These are phyloP conservation scores for Ecdyonurus torrentis DNA, from an alignment of 2,888 invertebrate species.

Conservation along the genomic window DNA sequence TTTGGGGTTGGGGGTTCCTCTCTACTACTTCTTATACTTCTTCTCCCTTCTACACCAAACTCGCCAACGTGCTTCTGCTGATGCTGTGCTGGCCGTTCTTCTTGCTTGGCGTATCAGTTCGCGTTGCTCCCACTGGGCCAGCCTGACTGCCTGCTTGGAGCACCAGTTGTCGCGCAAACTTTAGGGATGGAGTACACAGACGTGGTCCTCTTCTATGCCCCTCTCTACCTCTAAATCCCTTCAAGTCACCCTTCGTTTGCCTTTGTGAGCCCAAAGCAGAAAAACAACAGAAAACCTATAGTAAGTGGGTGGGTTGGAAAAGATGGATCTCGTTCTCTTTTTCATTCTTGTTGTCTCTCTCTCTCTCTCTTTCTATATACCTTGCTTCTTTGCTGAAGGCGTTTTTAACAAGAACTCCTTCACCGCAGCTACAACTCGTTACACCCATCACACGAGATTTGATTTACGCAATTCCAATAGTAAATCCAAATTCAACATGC, in stretches of 20 bases:
- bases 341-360: not conserved
- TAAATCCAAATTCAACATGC: not conserved
- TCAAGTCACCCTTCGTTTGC: not conserved
- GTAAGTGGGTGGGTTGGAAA: not conserved
- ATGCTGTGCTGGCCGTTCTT: too few relatives aligned
- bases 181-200: not conserved
- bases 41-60: not conserved
- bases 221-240: not conserved
- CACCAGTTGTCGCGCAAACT: not conserved
- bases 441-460: not conserved
- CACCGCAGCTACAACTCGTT: not conserved
- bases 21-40: not conserved
- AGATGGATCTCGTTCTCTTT: not conserved
- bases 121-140: not conserved
- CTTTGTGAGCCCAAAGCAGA: not conserved
- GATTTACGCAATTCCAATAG: not conserved
- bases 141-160: not conserved
- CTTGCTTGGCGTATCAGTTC: not conserved
- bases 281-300: not conserved
- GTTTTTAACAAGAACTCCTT: not conserved
- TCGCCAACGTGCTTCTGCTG: too few relatives aligned
- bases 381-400: not conserved
- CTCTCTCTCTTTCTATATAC: not conserved
- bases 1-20: not conserved
- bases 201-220: not conserved